phyloP scores from a whole-genome alignment of 2,113 vertebrate genomes.

The Jaculus jaculus region DNA sequence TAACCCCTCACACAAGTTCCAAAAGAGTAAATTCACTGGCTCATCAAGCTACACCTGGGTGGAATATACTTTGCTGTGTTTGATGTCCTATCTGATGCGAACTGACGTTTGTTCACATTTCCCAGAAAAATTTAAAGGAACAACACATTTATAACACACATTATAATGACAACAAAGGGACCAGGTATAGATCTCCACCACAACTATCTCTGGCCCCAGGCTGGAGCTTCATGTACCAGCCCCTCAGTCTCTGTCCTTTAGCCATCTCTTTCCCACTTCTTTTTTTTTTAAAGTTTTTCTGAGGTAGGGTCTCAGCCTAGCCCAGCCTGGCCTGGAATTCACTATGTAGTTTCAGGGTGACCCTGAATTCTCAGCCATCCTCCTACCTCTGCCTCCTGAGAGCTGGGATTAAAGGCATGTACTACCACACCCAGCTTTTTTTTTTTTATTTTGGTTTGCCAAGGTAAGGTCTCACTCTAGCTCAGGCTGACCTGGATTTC shows the following conservation, averaged over 20 bases:
- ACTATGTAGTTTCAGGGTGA: too few species aligned
- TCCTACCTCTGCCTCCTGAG: too few species aligned
- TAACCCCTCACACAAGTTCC: too few species aligned
- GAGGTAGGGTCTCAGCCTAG: too few species aligned
- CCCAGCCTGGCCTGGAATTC: too few species aligned
- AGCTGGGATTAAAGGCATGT: too few species aligned
- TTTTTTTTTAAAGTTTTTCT: too few species aligned
- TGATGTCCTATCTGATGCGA: neutral
- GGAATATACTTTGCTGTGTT: neutral
- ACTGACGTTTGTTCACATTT: neutral
- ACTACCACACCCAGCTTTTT: too few species aligned
- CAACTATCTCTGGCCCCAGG: neutral
- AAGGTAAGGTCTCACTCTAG: too few species aligned
- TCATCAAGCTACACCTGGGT: neutral
- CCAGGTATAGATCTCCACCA: neutral
- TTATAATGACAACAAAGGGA: neutral
- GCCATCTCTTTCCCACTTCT: neutral
- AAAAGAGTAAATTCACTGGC: neutral
- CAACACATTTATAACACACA: neutral
- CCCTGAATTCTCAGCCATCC: too few species aligned
- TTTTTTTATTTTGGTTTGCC: too few species aligned
- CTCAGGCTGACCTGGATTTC: too few species aligned
- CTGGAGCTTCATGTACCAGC: neutral
- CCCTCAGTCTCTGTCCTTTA: neutral
- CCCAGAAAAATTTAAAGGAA: neutral